Evolutionary conservation across 2,888 invertebrate genomes (phyloP).

Genomic region (Clusia tigrina): DNA sequence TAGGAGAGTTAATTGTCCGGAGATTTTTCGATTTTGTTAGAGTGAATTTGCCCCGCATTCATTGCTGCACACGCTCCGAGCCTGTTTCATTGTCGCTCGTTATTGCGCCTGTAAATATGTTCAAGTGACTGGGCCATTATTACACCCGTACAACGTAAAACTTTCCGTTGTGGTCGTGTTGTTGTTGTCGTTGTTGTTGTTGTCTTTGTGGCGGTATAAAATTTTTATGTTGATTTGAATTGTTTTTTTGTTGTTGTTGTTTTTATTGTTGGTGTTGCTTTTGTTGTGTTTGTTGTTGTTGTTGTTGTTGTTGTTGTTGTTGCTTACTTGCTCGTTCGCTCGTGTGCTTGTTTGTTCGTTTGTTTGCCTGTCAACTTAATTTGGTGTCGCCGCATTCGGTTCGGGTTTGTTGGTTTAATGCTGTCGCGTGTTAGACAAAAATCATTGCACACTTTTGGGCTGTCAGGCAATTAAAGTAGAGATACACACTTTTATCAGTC

Average conservation of each 20-base stretch:
- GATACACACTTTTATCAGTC: slow-evolving; percentile 54
- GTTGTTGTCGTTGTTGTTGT: too few relatives aligned
- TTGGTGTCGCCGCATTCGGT: not conserved
- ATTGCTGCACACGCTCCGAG: too few relatives aligned
- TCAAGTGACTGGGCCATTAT: not conserved
- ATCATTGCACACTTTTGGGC: slow-evolving; percentile 16
- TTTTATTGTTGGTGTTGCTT: too few relatives aligned
- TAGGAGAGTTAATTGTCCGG: too few relatives aligned
- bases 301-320: not conserved
- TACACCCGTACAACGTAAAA: too few relatives aligned
- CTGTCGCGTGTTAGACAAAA: not conserved
- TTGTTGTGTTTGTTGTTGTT: not conserved
- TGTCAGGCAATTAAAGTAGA: slow-evolving; percentile 46
- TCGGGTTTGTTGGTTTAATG: not conserved
- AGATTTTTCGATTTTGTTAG: not conserved
- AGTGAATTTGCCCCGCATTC: too few relatives aligned
- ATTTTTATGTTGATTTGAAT: not conserved
- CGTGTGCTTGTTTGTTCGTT: not conserved
- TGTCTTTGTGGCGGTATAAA: not conserved
- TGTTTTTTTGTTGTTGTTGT: not conserved
- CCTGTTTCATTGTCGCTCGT: slow-evolving; percentile 1
- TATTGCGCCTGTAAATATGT: slow-evolving; percentile 12
- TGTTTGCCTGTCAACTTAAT: not conserved
- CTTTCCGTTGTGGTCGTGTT: too few relatives aligned
- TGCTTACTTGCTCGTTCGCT: not conserved